Percentiles rank a stretch among this genome's conserved stretches.
These are phyloP conservation scores for Channa argus DNA, from an alignment of 2,113 vertebrate genomes.

Conservation along the genomic window DNA sequence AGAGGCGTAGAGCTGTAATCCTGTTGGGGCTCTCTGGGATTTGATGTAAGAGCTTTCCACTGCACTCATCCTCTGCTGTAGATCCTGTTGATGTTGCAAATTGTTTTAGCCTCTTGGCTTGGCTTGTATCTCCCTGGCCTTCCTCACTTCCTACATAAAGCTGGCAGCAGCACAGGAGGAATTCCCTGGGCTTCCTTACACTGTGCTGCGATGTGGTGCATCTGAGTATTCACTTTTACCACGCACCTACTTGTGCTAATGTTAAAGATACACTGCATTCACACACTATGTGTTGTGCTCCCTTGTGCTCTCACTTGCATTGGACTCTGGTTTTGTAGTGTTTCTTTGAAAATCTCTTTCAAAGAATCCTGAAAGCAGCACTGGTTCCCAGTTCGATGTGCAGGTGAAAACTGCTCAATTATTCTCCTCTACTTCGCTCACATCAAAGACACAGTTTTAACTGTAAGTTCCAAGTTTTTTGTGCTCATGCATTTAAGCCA, in stretches of 20 bases:
- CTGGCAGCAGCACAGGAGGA: conserved; percentile 32
- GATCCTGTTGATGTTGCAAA: conserved; percentile 68
- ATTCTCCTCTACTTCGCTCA: conserved; percentile 49
- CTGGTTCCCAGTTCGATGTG: conserved; percentile 35
- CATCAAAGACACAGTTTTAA: conserved; percentile 71
- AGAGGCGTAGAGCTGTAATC: conserved; percentile 57
- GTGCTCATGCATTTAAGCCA: conserved; percentile 61
- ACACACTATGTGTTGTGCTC: conserved; percentile 5
- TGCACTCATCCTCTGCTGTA: conserved; percentile 50
- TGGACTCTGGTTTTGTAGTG: conserved; percentile 40
- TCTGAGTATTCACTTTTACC: conserved; percentile 17
- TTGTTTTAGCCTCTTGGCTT: conserved; percentile 61
- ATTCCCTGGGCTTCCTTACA: conserved; percentile 4
- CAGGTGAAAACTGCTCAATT: conserved; percentile 55
- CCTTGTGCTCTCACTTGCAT: conserved; percentile 10
- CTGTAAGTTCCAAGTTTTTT: conserved; percentile 49
- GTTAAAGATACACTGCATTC: neutral
- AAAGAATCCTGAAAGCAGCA: conserved; percentile 36
- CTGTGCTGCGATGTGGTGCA: neutral
- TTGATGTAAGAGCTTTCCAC: conserved; percentile 66
- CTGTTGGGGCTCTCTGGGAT: conserved; percentile 58
- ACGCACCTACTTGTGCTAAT: conserved; percentile 3
- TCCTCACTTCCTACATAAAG: conserved; percentile 31
- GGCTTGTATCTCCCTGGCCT: conserved; percentile 25
- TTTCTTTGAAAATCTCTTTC: conserved; percentile 54